Percentiles rank a stretch among this genome's conserved stretches.
Evolutionary conservation across 1,140 invertebrate species (phyloP).

Genomic region (Tenebrio molitor): DNA sequence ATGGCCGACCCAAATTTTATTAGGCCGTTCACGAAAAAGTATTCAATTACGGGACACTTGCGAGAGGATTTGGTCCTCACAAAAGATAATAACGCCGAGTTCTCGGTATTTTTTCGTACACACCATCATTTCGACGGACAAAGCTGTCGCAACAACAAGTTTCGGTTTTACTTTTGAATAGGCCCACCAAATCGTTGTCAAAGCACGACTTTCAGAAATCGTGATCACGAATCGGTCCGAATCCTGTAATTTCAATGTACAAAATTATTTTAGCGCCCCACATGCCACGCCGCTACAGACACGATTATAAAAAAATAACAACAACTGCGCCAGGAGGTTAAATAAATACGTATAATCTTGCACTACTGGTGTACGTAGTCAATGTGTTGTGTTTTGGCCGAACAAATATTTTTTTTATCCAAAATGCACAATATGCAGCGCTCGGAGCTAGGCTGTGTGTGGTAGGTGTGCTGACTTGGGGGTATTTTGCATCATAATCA

Average conservation of each 20-base stretch:
- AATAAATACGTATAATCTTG: slow-evolving; percentile 12
- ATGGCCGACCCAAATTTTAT: slow-evolving; percentile 13
- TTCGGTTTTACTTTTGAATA: slow-evolving; percentile 17
- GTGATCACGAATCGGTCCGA: slow-evolving; percentile 45
- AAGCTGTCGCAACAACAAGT: slow-evolving; percentile 1
- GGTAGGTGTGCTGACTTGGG: background rate
- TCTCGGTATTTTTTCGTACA: slow-evolving; percentile 5
- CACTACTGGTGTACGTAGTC: slow-evolving; percentile 23
- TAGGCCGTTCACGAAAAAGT: slow-evolving; percentile 24
- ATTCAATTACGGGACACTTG: slow-evolving; percentile 8
- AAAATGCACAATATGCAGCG: background rate
- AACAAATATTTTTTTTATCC: background rate
- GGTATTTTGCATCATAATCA: background rate
- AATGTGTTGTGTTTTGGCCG: slow-evolving; percentile 27
- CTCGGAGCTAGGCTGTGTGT: background rate
- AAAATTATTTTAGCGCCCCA: slow-evolving; percentile 34
- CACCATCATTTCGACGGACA: too few relatives aligned
- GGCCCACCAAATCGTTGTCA: slow-evolving; percentile 21
- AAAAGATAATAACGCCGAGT: too few relatives aligned
- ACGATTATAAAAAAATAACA: background rate
- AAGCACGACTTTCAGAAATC: slow-evolving; percentile 39
- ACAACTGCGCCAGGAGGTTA: slow-evolving; percentile 11
- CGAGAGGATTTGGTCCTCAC: too few relatives aligned
- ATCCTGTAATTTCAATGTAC: slow-evolving; percentile 47
- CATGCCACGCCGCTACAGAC: slow-evolving; percentile 5